These are phyloP conservation scores for Parelbella ahira DNA, from an alignment of 2,888 invertebrate genomes.

Conservation along the genomic window DNA sequence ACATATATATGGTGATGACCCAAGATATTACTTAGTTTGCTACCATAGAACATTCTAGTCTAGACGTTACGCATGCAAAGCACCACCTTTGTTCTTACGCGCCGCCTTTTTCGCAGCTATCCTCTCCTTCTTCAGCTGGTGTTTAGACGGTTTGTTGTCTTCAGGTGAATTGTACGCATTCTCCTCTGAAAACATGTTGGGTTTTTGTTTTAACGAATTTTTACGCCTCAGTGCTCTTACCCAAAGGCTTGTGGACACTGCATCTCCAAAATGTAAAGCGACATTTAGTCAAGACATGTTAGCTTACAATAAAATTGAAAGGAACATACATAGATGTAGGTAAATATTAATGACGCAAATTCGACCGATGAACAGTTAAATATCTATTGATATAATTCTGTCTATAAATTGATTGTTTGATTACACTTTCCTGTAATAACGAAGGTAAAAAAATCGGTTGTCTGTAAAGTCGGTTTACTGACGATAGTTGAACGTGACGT, in stretches of 20 bases:
- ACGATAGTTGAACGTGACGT: conserved; percentile 3
- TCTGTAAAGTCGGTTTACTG: not conserved
- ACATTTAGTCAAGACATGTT: conserved; percentile 2
- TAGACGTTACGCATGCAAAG: too few relatives aligned
- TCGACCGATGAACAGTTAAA: too few relatives aligned
- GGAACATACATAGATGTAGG: too few relatives aligned
- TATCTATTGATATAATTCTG: too few relatives aligned
- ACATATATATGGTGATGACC: too few relatives aligned
- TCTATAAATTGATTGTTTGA: too few relatives aligned
- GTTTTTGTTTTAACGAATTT: conserved; percentile 4
- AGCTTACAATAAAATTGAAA: too few relatives aligned
- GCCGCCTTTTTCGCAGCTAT: conserved; percentile 79
- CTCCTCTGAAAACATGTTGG: conserved; percentile 70
- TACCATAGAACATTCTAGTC: too few relatives aligned
- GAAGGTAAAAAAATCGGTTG: conserved; percentile 1
- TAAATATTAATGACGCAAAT: too few relatives aligned
- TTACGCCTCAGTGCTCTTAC: conserved; percentile 18
- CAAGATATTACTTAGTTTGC: too few relatives aligned
- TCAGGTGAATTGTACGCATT: conserved; percentile 72
- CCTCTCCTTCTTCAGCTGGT: conserved; percentile 84
- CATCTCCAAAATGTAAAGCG: not conserved
- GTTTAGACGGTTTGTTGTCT: conserved; percentile 81
- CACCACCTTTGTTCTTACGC: conserved; percentile 69
- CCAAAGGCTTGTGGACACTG: conserved; percentile 5
- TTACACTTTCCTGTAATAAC: too few relatives aligned